Evolutionary conservation across 2,113 vertebrate genomes (phyloP).

Genomic region (Stigmatopora nigra): DNA sequence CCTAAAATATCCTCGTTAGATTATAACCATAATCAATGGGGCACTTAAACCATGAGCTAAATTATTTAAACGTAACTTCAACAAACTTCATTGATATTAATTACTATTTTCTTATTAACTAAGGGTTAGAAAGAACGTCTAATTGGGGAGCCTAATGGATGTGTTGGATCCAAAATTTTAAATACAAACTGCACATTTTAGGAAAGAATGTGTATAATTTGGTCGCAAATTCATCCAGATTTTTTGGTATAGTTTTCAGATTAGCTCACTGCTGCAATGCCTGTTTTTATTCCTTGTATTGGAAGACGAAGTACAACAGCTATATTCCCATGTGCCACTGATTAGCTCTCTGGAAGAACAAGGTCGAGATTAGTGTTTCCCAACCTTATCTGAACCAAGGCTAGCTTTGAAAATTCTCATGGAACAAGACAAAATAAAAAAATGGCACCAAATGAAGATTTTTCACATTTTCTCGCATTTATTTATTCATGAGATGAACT

Average conservation of each 20-base stretch:
- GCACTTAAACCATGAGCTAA: no score
- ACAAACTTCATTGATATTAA: no score
- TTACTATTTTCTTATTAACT: no score
- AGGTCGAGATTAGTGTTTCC: slow-evolving; percentile 7
- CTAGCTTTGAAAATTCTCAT: neutral
- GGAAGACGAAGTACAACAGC: slow-evolving; percentile 9
- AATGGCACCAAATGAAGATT: no score
- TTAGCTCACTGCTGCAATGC: slow-evolving; percentile 8
- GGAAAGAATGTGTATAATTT: slow-evolving; percentile 1
- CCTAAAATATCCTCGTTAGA: no score
- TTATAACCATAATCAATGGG: no score
- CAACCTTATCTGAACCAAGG: neutral
- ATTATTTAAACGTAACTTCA: no score
- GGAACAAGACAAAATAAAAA: neutral
- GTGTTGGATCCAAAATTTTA: neutral
- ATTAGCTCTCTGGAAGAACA: slow-evolving; percentile 25
- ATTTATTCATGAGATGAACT: no score
- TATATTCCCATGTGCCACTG: slow-evolving; percentile 13
- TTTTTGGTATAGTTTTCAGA: slow-evolving; percentile 12
- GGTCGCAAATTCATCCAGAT: slow-evolving; percentile 25
- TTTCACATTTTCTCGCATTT: no score
- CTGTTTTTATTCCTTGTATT: slow-evolving; percentile 7
- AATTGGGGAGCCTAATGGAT: slow-evolving; percentile 23
- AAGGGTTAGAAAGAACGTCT: slow-evolving; percentile 1
- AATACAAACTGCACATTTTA: neutral